Evolutionary conservation across 1,140 invertebrate genomes (phyloP), one percentile per base, ranked within the genome.

Genomic region (Monomorium pharaonis): DNA sequence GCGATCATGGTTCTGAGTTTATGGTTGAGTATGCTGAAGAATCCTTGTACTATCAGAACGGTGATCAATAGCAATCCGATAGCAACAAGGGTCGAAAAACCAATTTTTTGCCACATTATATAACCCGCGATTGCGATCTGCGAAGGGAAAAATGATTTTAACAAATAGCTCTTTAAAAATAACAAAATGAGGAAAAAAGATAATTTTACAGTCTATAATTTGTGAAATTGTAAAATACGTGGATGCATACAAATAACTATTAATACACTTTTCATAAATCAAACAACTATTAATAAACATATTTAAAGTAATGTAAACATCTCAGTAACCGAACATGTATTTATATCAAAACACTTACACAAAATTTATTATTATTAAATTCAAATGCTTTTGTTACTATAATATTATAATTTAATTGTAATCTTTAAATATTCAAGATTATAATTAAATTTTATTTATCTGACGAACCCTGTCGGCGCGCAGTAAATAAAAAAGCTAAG

Each of bases 101-200:
- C 97, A 6, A 98, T 96, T 62, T 96, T 94, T 0, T 95, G 87
- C 96, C 97, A 98, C 85, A 98, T 96, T 33, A 98, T 96, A 87
- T 95, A 96, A 9, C 95, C 86, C 18, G 94, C 86, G 5, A 95
- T 88, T 3, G 95, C 88, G 0, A 96, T 89, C 93, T 97, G 94
- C 1, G 58, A 49, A 60, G n/a, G n/a, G 51, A 3, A 30, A 60
- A 18, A 5, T 2, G 37, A 83, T 1, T 2, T 63, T 7, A 10
- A 37, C 0, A 33, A 2, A 54, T 16, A 10, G 62, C 60, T 21
- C 51, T 30, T 63, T 54, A 47, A 27, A 24, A 37, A 14, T 4
- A 58, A 12, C 10, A 72, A 54, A n/a, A 54, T n/a, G 21, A n/a
- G 9, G 1, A 62, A 76, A 44, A 7, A 14, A 0, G 2, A 27